Conservation (phyloP, 1,140 invertebrate species). For the Bombus difficillimus region DNA sequence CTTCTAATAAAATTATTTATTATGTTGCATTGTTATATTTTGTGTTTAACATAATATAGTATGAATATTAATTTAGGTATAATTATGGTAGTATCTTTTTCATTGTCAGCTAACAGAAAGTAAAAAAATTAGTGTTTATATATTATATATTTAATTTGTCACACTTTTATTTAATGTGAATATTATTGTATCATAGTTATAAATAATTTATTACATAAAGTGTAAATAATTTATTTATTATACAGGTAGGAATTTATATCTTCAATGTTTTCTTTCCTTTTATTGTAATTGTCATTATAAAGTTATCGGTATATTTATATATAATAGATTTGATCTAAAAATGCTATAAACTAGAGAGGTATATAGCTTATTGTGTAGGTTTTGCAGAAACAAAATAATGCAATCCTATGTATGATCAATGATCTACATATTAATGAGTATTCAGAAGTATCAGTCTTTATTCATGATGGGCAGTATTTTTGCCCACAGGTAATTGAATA, state of each 20-base stretch:
- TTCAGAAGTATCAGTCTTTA: slow-evolving; percentile 33
- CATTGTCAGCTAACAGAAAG: not conserved
- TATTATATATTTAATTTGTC: not conserved
- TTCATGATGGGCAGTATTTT: slow-evolving; percentile 71
- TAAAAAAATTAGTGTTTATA: not conserved
- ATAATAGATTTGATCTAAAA: not conserved
- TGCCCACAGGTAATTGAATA: slow-evolving; percentile 64
- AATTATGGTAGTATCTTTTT: not conserved
- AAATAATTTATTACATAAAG: not conserved
- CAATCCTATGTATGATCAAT: slow-evolving; percentile 13
- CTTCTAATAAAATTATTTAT: slow-evolving; percentile 15
- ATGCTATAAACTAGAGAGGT: not conserved
- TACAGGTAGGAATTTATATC: not conserved
- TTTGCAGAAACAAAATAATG: slow-evolving; percentile 7
- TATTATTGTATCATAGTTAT: not conserved
- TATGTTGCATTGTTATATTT: not conserved
- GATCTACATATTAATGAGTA: slow-evolving; percentile 36
- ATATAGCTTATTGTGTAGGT: not conserved
- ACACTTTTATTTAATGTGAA: not conserved
- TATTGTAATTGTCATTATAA: not conserved
- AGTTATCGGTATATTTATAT: not conserved
- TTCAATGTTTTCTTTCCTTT: not conserved
- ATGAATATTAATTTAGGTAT: not conserved
- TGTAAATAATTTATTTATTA: not conserved
- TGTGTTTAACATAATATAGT: not conserved